Evolutionary conservation across 2,797 vertebrate genomes (phyloP).

Genomic region (Mus caroli): DNA sequence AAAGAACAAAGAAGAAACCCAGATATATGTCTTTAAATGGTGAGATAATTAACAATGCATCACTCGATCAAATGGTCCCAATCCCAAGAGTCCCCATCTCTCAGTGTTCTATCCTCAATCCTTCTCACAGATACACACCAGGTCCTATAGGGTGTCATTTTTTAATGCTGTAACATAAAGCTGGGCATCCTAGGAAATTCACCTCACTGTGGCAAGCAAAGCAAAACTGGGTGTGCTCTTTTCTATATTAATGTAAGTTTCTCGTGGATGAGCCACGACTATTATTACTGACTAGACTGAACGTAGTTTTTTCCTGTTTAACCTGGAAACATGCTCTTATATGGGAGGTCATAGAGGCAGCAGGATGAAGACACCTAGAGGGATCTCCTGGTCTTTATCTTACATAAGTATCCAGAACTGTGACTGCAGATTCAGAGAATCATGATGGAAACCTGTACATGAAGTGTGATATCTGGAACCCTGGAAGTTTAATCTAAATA

Average conservation of each 20-base stretch:
- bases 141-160: no score
- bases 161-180: neutral
- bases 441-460: accelerated
- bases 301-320: neutral
- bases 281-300: neutral
- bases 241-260: neutral
- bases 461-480: neutral
- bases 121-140: no score
- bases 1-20: no score
- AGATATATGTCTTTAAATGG: no score
- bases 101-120: no score
- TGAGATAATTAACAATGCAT: no score
- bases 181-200: neutral
- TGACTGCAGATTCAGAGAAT: neutral
- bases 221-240: neutral
- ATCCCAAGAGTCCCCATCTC: no score
- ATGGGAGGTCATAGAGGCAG: neutral
- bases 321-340: neutral
- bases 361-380: accelerated
- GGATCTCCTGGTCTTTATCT: neutral
- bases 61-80: no score
- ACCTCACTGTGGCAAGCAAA: no score
- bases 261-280: neutral
- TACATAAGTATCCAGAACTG: neutral
- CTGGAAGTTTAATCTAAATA: neutral